phyloP scores from a whole-genome alignment of 2,888 invertebrate species.

The Ypsolopha sequella region DNA sequence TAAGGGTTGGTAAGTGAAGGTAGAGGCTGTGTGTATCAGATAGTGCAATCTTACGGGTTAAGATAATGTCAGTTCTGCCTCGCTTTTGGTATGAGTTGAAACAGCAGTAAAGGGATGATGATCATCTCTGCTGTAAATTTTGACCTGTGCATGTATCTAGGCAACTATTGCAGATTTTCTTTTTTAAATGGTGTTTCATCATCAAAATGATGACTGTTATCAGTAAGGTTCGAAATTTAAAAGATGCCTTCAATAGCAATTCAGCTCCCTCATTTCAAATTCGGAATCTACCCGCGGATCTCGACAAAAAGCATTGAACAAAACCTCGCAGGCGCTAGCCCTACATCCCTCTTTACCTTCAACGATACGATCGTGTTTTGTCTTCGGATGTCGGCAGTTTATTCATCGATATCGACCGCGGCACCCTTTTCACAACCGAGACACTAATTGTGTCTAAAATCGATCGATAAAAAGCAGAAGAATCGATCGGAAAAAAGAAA shows the following conservation, averaged over 20 bases:
- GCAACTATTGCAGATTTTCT: background rate
- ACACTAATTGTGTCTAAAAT: slow-evolving; percentile 61
- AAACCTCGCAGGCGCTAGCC: slow-evolving; percentile 9
- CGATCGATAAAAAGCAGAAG: slow-evolving; percentile 12
- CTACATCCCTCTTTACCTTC: slow-evolving; percentile 16
- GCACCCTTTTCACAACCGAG: slow-evolving; percentile 36
- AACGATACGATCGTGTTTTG: slow-evolving; percentile 59
- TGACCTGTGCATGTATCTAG: no score
- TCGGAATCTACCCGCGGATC: background rate
- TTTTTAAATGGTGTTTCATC: background rate
- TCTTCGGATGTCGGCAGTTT: slow-evolving; percentile 43
- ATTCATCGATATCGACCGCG: slow-evolving; percentile 44
- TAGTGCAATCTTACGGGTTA: background rate
- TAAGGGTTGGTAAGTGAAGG: slow-evolving; percentile 32
- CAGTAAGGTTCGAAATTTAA: background rate
- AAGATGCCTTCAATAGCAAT: background rate
- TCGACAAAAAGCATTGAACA: background rate
- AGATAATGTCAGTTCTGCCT: background rate
- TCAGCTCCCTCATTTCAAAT: background rate
- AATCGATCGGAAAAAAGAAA: background rate
- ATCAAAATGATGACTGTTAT: background rate
- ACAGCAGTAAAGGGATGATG: no score
- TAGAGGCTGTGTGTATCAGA: background rate
- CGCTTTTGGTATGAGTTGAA: background rate
- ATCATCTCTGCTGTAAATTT: no score